Conservation (phyloP, 2,113 vertebrate species). For the Cisticola juncidis region DNA sequence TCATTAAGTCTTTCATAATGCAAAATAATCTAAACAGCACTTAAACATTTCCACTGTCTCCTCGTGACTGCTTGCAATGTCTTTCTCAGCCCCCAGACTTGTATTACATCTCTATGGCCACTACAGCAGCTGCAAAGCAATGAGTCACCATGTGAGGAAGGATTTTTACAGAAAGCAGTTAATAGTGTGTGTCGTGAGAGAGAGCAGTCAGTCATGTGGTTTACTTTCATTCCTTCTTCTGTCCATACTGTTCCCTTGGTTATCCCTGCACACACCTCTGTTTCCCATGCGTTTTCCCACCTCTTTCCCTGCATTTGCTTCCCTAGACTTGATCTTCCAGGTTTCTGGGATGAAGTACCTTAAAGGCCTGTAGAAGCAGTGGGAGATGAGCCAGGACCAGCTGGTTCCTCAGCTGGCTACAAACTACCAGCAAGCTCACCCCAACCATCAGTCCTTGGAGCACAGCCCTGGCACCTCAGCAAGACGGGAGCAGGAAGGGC, state of each 20-base stretch:
- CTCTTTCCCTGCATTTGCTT: not conserved
- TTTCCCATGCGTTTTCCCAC: not conserved
- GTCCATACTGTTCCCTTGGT: not conserved
- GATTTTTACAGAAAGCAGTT: not conserved
- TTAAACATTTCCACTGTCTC: not conserved
- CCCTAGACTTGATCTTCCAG: conserved; percentile 38
- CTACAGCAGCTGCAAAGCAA: conserved; percentile 19
- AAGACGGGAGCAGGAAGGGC: not conserved
- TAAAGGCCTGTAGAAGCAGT: conserved; percentile 20
- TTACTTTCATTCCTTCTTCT: not conserved
- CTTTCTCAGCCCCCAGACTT: not conserved
- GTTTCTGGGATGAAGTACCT: conserved; percentile 11
- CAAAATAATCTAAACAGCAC: not conserved
- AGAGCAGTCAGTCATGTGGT: not conserved
- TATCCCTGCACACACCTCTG: not conserved
- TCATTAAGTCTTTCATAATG: not conserved
- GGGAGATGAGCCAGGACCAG: conserved; percentile 20
- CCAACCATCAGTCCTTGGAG: not conserved
- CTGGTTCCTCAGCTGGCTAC: conserved; percentile 23
- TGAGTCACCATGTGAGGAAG: not conserved
- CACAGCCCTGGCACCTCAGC: not conserved
- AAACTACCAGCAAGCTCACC: not conserved
- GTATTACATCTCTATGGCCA: not conserved
- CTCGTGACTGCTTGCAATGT: not conserved
- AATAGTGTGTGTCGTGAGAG: not conserved